Conservation (phyloP, 1,140 invertebrate genomes). For the Aphaenogaster ashmeadi region DNA sequence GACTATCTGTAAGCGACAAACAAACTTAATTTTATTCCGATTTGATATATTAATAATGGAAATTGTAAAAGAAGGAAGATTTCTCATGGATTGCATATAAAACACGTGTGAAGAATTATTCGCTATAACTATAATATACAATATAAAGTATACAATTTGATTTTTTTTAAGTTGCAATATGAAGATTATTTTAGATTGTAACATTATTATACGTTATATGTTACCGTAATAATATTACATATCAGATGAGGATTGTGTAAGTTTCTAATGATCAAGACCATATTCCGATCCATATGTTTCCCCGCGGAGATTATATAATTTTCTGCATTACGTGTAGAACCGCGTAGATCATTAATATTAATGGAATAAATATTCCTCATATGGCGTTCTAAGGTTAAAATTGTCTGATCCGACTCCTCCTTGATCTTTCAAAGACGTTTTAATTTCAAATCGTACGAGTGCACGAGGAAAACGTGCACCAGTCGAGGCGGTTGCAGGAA, state of each 20-base stretch:
- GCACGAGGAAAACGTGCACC: not conserved
- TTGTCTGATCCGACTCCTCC: not conserved
- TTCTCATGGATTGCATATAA: not conserved
- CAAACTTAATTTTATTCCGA: conserved; percentile 1
- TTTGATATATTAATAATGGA: not conserved
- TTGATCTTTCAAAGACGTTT: conserved; percentile 18
- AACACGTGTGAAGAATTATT: not conserved
- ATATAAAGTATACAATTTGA: conserved; percentile 3
- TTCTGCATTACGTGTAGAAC: conserved; percentile 1
- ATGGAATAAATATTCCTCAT: conserved; percentile 11
- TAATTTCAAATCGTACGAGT: conserved; percentile 20
- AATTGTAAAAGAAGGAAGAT: not conserved
- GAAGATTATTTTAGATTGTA: not conserved
- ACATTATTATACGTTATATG: not conserved
- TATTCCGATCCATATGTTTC: conserved; percentile 23
- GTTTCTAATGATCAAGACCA: conserved; percentile 2
- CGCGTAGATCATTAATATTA: conserved; percentile 36
- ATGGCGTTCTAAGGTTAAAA: conserved; percentile 13
- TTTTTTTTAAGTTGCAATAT: not conserved
- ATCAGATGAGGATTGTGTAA: not conserved
- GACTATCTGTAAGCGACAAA: not conserved
- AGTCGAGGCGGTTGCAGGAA: not conserved
- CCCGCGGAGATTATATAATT: conserved; percentile 16
- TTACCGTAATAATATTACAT: not conserved
- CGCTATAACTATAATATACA: not conserved